phyloP scores from a whole-genome alignment of 2,797 vertebrate genomes.

The Cossypha polioptera region DNA sequence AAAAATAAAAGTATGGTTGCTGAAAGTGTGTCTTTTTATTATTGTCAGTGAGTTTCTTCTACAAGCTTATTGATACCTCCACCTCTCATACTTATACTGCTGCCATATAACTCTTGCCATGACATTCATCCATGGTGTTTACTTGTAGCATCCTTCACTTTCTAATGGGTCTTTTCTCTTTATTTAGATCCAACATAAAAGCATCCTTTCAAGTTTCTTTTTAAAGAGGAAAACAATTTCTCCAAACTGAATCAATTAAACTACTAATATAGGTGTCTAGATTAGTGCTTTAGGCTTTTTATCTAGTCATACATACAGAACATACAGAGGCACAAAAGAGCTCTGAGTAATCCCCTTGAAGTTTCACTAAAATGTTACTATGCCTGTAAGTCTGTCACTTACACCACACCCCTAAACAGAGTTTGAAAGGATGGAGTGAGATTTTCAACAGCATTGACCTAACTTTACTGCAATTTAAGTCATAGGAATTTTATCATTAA shows the following conservation, averaged over 20 bases:
- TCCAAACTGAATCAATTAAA: conserved; percentile 39
- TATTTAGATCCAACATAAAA: conserved; percentile 36
- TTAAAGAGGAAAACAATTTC: conserved; percentile 33
- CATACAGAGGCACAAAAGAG: not conserved
- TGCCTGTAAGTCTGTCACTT: not conserved
- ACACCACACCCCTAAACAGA: not conserved
- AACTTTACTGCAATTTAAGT: not conserved
- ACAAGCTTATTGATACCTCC: not conserved
- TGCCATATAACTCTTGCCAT: not conserved
- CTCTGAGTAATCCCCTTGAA: not conserved
- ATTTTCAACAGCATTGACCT: not conserved
- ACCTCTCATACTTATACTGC: not conserved
- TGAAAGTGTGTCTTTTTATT: not conserved
- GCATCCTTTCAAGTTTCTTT: conserved; percentile 14
- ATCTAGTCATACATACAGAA: not conserved
- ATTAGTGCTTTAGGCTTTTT: conserved; percentile 6
- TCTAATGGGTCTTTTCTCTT: not conserved
- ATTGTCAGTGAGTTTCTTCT: not conserved
- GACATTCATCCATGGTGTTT: conserved; percentile 20
- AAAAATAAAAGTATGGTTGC: not conserved
- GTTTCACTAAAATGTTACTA: not conserved
- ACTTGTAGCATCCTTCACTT: not conserved
- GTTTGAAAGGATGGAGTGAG: not conserved
- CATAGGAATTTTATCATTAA: conserved; percentile 20
- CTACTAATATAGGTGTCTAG: not conserved